Evolutionary conservation across 1,140 invertebrate genomes (phyloP), one percentile per base, ranked within the genome.

Genomic region (Drosophila paulistorum): DNA sequence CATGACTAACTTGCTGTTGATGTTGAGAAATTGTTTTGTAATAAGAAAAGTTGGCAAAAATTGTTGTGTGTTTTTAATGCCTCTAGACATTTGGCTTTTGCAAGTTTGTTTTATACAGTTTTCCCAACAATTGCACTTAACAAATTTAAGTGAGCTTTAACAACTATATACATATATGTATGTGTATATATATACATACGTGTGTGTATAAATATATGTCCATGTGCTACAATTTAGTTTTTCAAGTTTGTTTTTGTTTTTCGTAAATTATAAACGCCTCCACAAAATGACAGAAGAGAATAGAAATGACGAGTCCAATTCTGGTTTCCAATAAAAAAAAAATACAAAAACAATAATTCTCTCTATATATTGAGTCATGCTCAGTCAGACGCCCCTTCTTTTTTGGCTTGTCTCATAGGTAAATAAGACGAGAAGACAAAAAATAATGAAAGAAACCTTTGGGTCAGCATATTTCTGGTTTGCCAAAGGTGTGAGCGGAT

Each of bases 41-140:
- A 74, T 71, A 64, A 30, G 9, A 71, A 81, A 74, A 67, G 61
- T 77, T 77, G 71, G 65, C 75, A 72, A 71, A 58, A 54, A 48
- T 51, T 51, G 20, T 51, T 51, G 14, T 48, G 14, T 48, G 14
- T 48, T 64, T 82, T 58, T 35, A 57, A 54, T 64, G 71, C 35
- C 59, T 51, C 45, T 20, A 51, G 45, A 51, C 45, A 54, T 42
- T 54, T 55, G 55, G 45, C 48, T 62, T 65, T 55, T 54, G 23
- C 68, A 67, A 78, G 9, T 14, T 51, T 51, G 45, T 51, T 51
- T 51, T 51, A 23, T 23, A 51, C 20, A 51, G 35, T 55, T 58
- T 77, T 70, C 42, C 68, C 54, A 68, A 68, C 48, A 23, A 57
- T 62, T 72, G 65, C 65, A 72, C 68, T 83, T 65, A 64, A 70